Evolutionary conservation across 2,888 invertebrate genomes (phyloP), one percentile per base, ranked within the genome.

Genomic region (Eupithecia tripunctaria): DNA sequence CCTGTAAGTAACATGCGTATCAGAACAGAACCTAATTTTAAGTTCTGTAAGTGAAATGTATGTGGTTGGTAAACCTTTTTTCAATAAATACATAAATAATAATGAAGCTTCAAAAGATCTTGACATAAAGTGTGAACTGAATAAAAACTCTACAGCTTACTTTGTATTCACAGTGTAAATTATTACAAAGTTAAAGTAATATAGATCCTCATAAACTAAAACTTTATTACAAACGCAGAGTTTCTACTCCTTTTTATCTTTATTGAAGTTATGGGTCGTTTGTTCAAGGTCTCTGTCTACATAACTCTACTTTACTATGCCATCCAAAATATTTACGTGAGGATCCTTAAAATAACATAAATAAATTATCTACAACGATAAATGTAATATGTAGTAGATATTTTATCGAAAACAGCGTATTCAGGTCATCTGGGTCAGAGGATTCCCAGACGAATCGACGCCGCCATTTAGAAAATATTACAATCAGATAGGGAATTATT

Each of bases 391-490:
- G 32, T 51, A 21, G 51, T 51, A 2, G 10, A 51, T 51, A 12
- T 2, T 10, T 21, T 51, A 51, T 21, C 21, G 2, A n/a, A 6
- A 47, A n/a, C 0, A 51, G 27, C 12, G 29, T 38, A 47, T 68
- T 66, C 60, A 41, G 70, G 67, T 67, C 62, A n/a, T 67, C n/a
- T n/a, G 18, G 21, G 21, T 12, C 18, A 27, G 21, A 67, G 18
- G 62, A 21, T 70, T 62, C 51, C 62, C 56, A 70, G 70, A 73
- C 70, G 25, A 70, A 67, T 62, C n/a, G 56, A n/a, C 38, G 62
- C 69, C 62, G 41, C 12, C 51, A 12, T 51, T 51, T 60, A 69
- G 32, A 21, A 60, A 32, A 68, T 10, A 27, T 43, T n/a, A n/a
- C 8, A 2, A n/a, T 7, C 6, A 43, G 18, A 8, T 47, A 47